Conservation (phyloP, 2,797 vertebrate species). For the Poeciliopsis presidionis region DNA sequence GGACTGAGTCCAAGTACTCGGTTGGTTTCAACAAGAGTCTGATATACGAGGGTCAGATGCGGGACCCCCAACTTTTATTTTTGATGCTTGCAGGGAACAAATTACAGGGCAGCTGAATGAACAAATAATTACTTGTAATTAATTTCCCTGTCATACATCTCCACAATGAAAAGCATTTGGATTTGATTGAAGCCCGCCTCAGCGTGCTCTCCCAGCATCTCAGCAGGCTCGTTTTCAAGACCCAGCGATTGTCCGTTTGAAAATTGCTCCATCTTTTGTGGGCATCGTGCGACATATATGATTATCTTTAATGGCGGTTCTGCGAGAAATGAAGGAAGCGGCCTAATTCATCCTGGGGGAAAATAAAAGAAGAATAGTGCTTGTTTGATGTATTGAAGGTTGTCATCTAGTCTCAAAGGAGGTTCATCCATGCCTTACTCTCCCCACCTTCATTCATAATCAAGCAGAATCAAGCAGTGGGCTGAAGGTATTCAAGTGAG, state of each 20-base stretch:
- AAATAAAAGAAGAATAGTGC: constrained; percentile 12
- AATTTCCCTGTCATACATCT: constrained; percentile 57
- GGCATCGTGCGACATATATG: constrained; percentile 20
- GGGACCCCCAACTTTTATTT: constrained; percentile 45
- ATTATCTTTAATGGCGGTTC: constrained; percentile 31
- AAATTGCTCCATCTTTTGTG: constrained; percentile 8
- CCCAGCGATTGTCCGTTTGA: constrained; percentile 6
- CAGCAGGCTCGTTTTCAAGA: constrained; percentile 21
- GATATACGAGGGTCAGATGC: constrained; percentile 59
- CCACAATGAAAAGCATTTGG: constrained; percentile 40
- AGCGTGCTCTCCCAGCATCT: constrained; percentile 9
- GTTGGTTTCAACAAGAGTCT: constrained; percentile 52
- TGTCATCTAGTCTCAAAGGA: constrained; percentile 23
- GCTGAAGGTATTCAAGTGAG: constrained; percentile 31
- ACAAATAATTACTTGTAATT: constrained; percentile 64
- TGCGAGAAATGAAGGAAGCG: constrained; percentile 20
- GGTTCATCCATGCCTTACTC: constrained; percentile 1
- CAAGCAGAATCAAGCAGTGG: constrained; percentile 6
- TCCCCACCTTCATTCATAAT: constrained; percentile 33
- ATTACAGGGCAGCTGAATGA: constrained; percentile 51
- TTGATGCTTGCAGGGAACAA: constrained; percentile 47
- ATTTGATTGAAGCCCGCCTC: constrained; percentile 45
- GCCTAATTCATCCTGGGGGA: constrained; percentile 6
- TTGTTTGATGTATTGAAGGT: constrained; percentile 16
- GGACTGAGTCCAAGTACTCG: constrained; percentile 58